Percentiles rank a stretch among this genome's conserved stretches.
These are phyloP conservation scores for Hemibagrus wyckioides DNA, from an alignment of 2,113 vertebrate species.

Conservation along the genomic window DNA sequence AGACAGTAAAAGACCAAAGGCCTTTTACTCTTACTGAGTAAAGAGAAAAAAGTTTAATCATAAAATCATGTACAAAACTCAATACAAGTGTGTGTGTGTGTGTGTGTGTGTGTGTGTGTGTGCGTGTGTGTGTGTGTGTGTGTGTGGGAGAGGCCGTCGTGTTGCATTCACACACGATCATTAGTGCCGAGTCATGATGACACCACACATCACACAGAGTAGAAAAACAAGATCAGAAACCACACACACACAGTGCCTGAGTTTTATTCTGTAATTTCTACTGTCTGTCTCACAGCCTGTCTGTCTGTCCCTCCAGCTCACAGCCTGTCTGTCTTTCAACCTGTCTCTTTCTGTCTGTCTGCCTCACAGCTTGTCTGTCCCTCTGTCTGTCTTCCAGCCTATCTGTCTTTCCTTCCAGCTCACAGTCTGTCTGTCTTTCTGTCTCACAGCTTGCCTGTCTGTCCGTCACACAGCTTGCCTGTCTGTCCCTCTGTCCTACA, in stretches of 20 bases:
- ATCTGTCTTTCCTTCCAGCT: not conserved
- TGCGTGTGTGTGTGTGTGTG: not conserved
- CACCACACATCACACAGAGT: not conserved
- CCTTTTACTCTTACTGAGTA: not conserved
- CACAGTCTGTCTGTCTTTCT: not conserved
- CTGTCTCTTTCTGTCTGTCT: not conserved
- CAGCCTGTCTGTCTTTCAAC: not conserved
- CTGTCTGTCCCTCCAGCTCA: not conserved
- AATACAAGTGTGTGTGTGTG: not conserved
- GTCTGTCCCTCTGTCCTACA: not conserved
- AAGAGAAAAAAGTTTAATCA: not conserved
- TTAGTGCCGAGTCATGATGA: slow-evolving; percentile 39
- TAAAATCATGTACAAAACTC: not conserved
- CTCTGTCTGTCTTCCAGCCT: not conserved
- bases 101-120: not conserved
- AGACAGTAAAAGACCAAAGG: not conserved
- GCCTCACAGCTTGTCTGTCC: not conserved
- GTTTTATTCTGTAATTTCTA: too few species aligned
- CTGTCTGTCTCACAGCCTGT: too few species aligned
- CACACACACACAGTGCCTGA: not conserved
- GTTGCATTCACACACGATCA: not conserved
- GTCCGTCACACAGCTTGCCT: not conserved
- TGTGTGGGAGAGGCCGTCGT: too few species aligned
- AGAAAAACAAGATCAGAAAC: not conserved
- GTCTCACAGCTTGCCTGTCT: not conserved